Conservation (phyloP, 2,888 invertebrate genomes). For the Apodemia duryi region DNA sequence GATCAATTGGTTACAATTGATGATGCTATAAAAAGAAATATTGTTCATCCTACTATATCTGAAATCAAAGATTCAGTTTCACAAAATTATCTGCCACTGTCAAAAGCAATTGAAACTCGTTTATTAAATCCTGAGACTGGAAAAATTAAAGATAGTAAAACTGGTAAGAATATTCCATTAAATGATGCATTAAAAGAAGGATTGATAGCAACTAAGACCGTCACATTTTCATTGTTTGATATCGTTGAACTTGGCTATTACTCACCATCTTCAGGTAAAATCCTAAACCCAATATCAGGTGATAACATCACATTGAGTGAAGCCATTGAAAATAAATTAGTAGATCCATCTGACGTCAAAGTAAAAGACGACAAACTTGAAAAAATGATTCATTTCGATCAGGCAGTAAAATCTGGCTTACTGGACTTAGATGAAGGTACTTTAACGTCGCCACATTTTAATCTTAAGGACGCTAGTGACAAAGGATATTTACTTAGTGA, state of each 20-base stretch:
- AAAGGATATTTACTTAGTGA: conserved; percentile 90
- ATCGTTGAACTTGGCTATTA: conserved; percentile 88
- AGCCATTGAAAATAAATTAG: conserved; percentile 84
- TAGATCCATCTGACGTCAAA: conserved; percentile 85
- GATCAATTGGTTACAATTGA: conserved; percentile 85
- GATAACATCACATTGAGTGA: conserved; percentile 85
- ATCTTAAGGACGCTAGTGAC: conserved; percentile 87
- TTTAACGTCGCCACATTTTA: conserved; percentile 83
- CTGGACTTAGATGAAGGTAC: conserved; percentile 85
- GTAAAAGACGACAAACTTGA: conserved; percentile 86
- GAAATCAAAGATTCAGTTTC: conserved; percentile 88
- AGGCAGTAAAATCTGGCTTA: conserved; percentile 84
- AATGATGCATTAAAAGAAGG: conserved; percentile 84
- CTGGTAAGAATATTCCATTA: conserved; percentile 83
- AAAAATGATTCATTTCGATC: conserved; percentile 82
- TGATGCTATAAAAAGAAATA: conserved; percentile 87
- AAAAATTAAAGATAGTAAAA: conserved; percentile 85
- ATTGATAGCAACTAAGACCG: conserved; percentile 84
- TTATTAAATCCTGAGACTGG: conserved; percentile 85
- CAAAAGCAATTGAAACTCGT: conserved; percentile 85
- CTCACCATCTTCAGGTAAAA: conserved; percentile 83
- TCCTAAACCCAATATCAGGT: conserved; percentile 88
- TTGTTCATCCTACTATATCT: conserved; percentile 89
- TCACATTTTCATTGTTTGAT: conserved; percentile 86
- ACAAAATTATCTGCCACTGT: conserved; percentile 85